Evolutionary conservation across 2,797 vertebrate genomes (phyloP).

Genomic region (Enteromius paludinosus): DNA sequence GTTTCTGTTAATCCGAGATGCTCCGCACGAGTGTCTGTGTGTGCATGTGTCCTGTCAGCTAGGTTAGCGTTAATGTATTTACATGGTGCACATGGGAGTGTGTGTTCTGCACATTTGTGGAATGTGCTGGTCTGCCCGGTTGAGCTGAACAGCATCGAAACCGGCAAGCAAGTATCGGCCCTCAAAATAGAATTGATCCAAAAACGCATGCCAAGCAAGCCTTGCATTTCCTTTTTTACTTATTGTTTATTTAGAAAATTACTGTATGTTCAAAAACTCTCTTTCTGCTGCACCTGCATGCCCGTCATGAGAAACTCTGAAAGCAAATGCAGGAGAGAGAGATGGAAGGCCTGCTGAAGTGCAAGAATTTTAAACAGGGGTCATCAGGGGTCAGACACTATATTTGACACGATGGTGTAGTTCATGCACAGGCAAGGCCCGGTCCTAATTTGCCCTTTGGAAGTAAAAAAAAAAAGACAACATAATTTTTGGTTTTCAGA

Average conservation of each 20-base stretch:
- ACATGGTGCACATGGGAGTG: conserved; percentile 61
- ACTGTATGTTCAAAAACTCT: not conserved
- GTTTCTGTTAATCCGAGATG: conserved; percentile 24
- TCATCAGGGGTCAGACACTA: conserved; percentile 60
- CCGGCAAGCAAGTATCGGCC: conserved; percentile 73
- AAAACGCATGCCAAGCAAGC: conserved; percentile 63
- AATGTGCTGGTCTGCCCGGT: conserved; percentile 79
- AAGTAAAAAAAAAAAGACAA: conserved; percentile 54
- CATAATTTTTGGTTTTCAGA: conserved; percentile 60
- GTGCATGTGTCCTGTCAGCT: conserved; percentile 59
- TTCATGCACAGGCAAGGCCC: conserved; percentile 38
- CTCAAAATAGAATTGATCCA: conserved; percentile 64
- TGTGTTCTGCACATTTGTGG: conserved; percentile 69
- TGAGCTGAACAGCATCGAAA: conserved; percentile 77
- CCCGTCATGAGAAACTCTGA: not conserved
- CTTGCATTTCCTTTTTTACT: conserved; percentile 64
- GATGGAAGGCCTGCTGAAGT: conserved; percentile 5
- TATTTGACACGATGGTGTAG: conserved; percentile 49
- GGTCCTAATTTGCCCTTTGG: conserved; percentile 65
- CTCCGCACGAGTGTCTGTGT: conserved; percentile 54
- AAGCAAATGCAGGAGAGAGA: not conserved
- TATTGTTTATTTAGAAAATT: conserved; percentile 43
- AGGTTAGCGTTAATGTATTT: conserved; percentile 21
- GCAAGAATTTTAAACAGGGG: conserved; percentile 35
- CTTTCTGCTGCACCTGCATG: not conserved